Conservation (phyloP, 2,888 invertebrate genomes). For the Prosopocoilus inquinatus region DNA sequence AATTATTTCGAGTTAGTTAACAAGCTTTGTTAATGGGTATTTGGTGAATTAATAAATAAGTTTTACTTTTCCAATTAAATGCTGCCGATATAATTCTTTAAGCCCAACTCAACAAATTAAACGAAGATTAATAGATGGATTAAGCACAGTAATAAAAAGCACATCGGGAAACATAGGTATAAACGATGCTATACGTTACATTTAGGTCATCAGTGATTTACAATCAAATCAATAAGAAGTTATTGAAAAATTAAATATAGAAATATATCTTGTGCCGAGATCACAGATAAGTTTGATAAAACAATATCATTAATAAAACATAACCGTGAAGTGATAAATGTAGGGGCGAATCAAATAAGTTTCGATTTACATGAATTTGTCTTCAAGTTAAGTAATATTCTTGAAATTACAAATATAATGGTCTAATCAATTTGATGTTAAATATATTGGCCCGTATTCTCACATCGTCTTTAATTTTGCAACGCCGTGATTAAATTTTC, state of each 20-base stretch:
- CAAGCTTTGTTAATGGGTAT: too few species aligned
- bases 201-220: neutral
- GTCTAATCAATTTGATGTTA: too few species aligned
- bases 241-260: neutral
- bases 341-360: neutral
- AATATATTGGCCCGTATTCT: too few species aligned
- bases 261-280: neutral
- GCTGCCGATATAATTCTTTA: neutral
- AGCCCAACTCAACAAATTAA: neutral
- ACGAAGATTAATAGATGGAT: neutral
- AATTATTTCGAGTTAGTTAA: too few species aligned
- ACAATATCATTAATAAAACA: neutral
- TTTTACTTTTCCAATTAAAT: neutral
- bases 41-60: too few species aligned
- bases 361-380: neutral
- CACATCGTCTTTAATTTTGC: too few species aligned
- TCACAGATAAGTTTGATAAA: neutral
- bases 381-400: too few species aligned
- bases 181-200: neutral
- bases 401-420: too few species aligned
- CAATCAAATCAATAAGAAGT: neutral
- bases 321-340: neutral
- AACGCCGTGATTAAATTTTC: too few species aligned
- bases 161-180: neutral
- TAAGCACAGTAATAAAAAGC: neutral